phyloP scores from a whole-genome alignment of 2,888 invertebrate genomes.

The Pseudococcus jackbeardsleyi region DNA sequence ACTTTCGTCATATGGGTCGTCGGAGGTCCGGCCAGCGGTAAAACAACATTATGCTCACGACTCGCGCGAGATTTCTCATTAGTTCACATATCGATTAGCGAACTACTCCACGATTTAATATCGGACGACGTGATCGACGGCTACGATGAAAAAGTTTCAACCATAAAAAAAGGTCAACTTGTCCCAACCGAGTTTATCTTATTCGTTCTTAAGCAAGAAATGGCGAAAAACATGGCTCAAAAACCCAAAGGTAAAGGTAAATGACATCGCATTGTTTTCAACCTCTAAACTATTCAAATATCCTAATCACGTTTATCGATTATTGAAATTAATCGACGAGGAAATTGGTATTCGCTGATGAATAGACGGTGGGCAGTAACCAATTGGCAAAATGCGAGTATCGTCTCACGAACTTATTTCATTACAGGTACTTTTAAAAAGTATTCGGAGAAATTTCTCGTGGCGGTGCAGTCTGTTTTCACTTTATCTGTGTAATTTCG shows the following conservation, averaged over 20 bases:
- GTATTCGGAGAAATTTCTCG: conserved; percentile 3
- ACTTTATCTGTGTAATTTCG: no score
- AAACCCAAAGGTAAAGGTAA: conserved; percentile 29
- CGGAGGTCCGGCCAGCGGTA: conserved; percentile 48
- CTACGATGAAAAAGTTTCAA: neutral
- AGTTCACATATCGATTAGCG: conserved; percentile 40
- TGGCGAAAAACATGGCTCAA: conserved; percentile 21
- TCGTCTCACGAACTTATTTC: neutral
- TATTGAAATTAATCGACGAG: neutral
- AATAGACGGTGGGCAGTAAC: neutral
- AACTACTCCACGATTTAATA: conserved; percentile 29
- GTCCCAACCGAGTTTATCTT: conserved; percentile 21
- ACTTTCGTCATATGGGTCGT: conserved; percentile 41
- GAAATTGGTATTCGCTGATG: neutral
- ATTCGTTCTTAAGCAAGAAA: conserved; percentile 45
- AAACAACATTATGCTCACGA: conserved; percentile 46
- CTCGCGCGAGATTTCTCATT: conserved; percentile 20
- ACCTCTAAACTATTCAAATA: conserved; percentile 1
- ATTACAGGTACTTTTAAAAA: neutral
- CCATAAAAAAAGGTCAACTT: conserved; percentile 35
- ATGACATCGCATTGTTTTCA: neutral
- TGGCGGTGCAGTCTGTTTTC: no score
- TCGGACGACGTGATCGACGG: neutral
- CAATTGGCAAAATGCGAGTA: neutral
- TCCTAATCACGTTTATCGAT: conserved; percentile 51